Percentiles rank a stretch among this genome's conserved stretches.
These are phyloP conservation scores for Cepaea hortensis DNA, from an alignment of 2,888 invertebrate genomes.

Conservation along the genomic window DNA sequence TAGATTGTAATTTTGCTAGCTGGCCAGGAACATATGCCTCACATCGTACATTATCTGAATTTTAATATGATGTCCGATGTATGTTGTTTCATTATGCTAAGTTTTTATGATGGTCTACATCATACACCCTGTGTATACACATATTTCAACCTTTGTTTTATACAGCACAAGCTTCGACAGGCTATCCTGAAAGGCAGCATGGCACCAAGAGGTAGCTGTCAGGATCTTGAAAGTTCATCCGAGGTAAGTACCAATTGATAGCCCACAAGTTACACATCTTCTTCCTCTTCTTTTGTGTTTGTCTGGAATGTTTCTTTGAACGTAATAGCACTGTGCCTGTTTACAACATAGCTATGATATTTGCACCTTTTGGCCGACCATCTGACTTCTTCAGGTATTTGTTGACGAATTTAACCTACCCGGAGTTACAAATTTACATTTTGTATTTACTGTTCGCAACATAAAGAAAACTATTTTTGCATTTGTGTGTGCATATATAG, in stretches of 20 bases:
- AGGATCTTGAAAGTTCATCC: conserved; percentile 27
- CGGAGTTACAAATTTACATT: neutral
- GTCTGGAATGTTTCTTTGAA: no score
- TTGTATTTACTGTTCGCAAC: no score
- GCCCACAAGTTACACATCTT: neutral
- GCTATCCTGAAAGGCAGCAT: conserved; percentile 52
- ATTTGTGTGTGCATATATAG: no score
- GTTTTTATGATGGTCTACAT: neutral
- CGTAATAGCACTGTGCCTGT: no score
- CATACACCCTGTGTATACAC: neutral
- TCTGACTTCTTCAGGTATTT: no score
- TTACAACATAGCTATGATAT: neutral
- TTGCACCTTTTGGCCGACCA: neutral
- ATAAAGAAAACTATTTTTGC: no score
- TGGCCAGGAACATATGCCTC: no score
- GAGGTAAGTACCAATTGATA: neutral
- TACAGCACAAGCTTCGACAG: conserved; percentile 50
- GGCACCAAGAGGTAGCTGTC: conserved; percentile 46
- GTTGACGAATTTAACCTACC: no score
- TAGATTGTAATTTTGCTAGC: no score
- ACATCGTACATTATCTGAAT: no score
- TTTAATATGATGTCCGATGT: no score
- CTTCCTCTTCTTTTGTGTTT: no score
- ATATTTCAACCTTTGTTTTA: neutral
- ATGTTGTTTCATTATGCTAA: neutral